Evolutionary conservation across 2,113 vertebrate species (phyloP), one percentile per base, ranked within the genome.

Genomic region (Chaetura pelagica): DNA sequence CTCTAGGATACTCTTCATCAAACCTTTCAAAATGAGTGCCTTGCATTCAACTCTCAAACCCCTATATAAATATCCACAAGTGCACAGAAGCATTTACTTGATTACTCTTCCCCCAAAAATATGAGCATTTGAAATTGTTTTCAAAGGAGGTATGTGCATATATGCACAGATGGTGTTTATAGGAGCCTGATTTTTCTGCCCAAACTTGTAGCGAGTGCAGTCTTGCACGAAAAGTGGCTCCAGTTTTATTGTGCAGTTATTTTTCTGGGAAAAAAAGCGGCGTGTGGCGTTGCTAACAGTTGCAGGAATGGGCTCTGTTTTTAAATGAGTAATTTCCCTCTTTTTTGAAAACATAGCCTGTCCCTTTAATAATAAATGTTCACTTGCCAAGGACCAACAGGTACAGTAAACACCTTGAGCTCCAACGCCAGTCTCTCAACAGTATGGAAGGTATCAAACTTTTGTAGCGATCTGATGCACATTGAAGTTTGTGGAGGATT

Each of bases 161-260:
- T 64, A 64, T 2, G 13, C 64, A 87, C 89, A 94, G 90, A 94
- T 93, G 86, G 95, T 91, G 73, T 46, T 81, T 89, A 89, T 93
- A 84, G 44, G 52, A 89, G 26, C 32, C 40, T 87, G 76, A 12
- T 72, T 90, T 86, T 94, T 52, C 64, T 93, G 61, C 59, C 84
- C 89, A 84, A 93, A 64, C 74, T 94, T 93, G 54, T 68, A 75
- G 77, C 2, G 6, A 54, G 40, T 68, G 54, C 66, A 89, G 58
- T 87, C 89, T 89, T 82, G 58, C 71, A 75, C 6, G 5, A 46
- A 79, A 95, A 84, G 6, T 30, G 59, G 54, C 13, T 69, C 10
- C 38, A 12, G 0, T 0, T 19, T 73, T 38, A 38, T 89, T 57
- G 9, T 61, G n/a, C 40, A 62, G 12, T 54, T 77, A 9, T 35